Conservation (phyloP, 2,888 invertebrate genomes). For the Parasteatoda lunata region DNA sequence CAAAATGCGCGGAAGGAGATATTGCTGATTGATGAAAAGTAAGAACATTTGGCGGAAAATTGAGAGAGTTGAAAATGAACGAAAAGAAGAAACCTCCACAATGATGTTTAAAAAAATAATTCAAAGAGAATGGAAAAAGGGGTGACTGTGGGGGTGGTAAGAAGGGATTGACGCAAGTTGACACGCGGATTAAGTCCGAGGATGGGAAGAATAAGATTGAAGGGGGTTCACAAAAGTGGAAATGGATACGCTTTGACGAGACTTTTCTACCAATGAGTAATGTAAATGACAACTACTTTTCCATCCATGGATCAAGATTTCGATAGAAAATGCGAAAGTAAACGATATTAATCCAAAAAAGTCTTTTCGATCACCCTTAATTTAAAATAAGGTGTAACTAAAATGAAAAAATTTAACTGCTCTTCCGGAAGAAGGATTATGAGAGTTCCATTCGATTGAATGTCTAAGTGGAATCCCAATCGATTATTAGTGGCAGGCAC, state of each 20-base stretch:
- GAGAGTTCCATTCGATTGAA: constrained; percentile 61
- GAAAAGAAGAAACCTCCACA: constrained; percentile 38
- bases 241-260: constrained; percentile 63
- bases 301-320: constrained; percentile 56
- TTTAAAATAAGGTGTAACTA: constrained; percentile 62
- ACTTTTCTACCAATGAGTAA: constrained; percentile 47
- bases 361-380: constrained; percentile 61
- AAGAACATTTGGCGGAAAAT: constrained; percentile 64
- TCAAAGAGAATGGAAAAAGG: constrained; percentile 28
- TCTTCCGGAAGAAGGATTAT: constrained; percentile 62
- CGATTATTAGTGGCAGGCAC: constrained; percentile 57
- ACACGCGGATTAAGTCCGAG: constrained; percentile 63
- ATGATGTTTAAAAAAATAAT: constrained; percentile 20
- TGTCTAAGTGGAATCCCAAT: constrained; percentile 59
- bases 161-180: constrained; percentile 64
- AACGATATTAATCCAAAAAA: constrained; percentile 60
- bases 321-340: constrained; percentile 28
- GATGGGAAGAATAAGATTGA: constrained; percentile 55
- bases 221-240: constrained; percentile 38
- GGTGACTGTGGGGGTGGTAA: constrained; percentile 4
- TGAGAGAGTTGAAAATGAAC: constrained; percentile 61
- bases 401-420: constrained; percentile 11
- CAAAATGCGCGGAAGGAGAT: constrained; percentile 64
- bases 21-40: constrained; percentile 69
- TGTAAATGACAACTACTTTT: constrained; percentile 60